phyloP scores from a whole-genome alignment of 2,797 vertebrate species.

The Eulemur rubriventer region DNA sequence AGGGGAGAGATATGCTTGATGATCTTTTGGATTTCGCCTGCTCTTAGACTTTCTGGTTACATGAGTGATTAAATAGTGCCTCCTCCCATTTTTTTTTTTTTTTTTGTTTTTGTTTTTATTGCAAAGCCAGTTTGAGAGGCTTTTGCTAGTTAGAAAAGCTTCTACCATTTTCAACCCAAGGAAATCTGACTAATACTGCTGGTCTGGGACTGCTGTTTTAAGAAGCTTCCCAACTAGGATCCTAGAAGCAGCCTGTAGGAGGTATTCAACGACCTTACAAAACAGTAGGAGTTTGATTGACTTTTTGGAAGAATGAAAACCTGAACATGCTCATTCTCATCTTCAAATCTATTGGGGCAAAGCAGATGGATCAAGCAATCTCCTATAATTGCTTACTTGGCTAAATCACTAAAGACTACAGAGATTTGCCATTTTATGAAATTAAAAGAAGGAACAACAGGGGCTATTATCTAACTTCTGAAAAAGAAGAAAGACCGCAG shows the following conservation, averaged over 20 bases:
- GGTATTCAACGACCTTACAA: conserved; percentile 53
- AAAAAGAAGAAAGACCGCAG: conserved; percentile 55
- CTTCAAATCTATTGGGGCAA: conserved; percentile 44
- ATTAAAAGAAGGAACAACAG: conserved; percentile 70
- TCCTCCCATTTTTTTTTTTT: background rate
- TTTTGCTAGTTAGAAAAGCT: background rate
- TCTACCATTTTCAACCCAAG: background rate
- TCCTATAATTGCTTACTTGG: conserved; percentile 72
- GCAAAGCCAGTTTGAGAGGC: background rate
- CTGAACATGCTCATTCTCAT: conserved; percentile 45
- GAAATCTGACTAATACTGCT: background rate
- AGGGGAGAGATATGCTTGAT: background rate
- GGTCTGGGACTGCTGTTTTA: background rate
- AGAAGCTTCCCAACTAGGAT: background rate
- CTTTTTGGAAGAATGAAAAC: conserved; percentile 71
- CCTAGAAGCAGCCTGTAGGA: conserved; percentile 43
- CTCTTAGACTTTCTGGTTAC: background rate
- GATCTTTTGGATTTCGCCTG: background rate
- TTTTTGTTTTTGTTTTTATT: background rate
- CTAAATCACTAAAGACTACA: conserved; percentile 57
- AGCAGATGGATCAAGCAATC: conserved; percentile 67
- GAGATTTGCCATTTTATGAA: conserved; percentile 71
- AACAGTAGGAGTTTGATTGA: conserved; percentile 62
- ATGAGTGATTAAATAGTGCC: background rate
- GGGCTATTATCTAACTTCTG: conserved; percentile 54